phyloP scores from a whole-genome alignment of 2,113 vertebrate genomes.

The Colius striatus region DNA sequence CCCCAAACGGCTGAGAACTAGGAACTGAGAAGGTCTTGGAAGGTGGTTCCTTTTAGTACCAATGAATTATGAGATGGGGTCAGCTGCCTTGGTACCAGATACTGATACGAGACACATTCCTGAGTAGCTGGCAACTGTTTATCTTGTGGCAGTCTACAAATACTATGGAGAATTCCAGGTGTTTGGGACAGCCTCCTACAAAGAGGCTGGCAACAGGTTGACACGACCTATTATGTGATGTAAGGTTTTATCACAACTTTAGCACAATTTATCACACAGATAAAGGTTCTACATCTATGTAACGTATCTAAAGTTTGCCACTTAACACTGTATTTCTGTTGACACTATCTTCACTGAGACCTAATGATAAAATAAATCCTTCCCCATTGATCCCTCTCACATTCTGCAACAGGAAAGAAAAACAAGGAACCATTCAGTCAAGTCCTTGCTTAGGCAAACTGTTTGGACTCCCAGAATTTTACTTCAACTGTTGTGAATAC shows the following conservation, averaged over 20 bases:
- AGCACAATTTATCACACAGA: background rate
- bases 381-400: background rate
- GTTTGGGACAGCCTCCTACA: background rate
- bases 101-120: background rate
- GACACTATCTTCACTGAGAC: background rate
- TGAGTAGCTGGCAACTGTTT: background rate
- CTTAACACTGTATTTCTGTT: conserved; percentile 1
- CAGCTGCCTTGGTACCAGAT: background rate
- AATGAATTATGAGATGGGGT: background rate
- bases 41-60: background rate
- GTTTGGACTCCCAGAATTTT: background rate
- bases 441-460: background rate
- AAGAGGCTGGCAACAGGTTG: accelerated
- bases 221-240: background rate
- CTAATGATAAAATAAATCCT: background rate
- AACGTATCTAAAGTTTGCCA: background rate
- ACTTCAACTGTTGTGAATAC: background rate
- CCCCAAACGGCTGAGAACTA: background rate
- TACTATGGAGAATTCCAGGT: background rate
- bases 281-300: background rate
- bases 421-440: background rate
- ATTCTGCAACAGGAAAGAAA: background rate
- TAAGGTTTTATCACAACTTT: background rate
- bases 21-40: background rate
- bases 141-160: background rate